Base-by-base conservation (phyloP, 2,888 invertebrate genomes). In the Synanthedon tipuliformis region DNA sequence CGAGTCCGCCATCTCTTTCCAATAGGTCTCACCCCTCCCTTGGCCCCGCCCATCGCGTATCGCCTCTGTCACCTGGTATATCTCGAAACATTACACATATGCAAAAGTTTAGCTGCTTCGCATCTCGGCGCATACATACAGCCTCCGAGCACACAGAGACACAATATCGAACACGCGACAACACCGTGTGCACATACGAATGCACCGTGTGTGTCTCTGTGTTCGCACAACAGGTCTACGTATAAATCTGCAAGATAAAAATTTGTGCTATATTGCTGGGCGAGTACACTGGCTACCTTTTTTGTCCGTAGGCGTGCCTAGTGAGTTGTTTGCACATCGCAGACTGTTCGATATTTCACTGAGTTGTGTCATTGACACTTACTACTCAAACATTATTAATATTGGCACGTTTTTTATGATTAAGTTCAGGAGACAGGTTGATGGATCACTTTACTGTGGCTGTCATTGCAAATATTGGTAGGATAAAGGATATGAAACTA, bases 41-140 rank as follows among this genome's bases (percentile, higher is more conserved):
- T 71, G 65, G 83, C 85, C 78, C 80, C 86, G 86, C 86, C 86
- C 76, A 83, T 69, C 77, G 74, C 75, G 81, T 82, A 82, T 78
- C 82, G 81, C 76, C 77, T 75, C 78, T 86, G 86, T 87, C 86
- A 86, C 86, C 87, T 86, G 86, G 87, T 85, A 79, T 85, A 87
- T 84, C 85, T 84, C 78, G 81, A 85, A 86, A 85, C 86, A 86
- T 87, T 87, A 87, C 85, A 87, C 87, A 86, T 86, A 87, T 87
- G 86, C 86, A 86, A 86, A 87, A 86, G 83, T 81, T 84, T 82
- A 78, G 72, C 78, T 7, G 77, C 76, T 23, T 81, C 80, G 73
- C 80, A 74, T 79, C 81, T 73, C 72, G 51, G 56, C 60, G 63
- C 34, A 67, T 70, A 69, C 69, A 66, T 57, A 57, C 69, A 65